phyloP scores from a whole-genome alignment of 2,113 vertebrate species.

The Myiozetetes cayanensis region DNA sequence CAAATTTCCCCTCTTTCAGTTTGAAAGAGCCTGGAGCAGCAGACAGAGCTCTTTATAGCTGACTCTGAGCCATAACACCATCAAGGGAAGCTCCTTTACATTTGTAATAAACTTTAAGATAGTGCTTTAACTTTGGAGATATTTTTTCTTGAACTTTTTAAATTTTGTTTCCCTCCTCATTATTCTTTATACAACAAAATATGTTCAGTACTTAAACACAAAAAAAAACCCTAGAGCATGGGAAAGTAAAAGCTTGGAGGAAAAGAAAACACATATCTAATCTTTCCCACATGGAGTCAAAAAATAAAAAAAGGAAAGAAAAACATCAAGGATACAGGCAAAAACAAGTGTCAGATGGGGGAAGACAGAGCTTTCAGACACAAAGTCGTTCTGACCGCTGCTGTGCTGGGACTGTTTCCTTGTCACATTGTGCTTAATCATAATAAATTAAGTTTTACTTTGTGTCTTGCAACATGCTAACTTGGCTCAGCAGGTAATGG shows the following conservation, averaged over 20 bases:
- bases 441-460: conserved; percentile 58
- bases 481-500: conserved; percentile 49
- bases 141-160: not conserved
- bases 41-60: not conserved
- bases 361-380: not conserved
- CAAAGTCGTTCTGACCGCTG: conserved; percentile 1
- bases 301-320: not conserved
- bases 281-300: not conserved
- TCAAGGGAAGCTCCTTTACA: not conserved
- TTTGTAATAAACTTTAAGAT: not conserved
- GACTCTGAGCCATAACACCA: not conserved
- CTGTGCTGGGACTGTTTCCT: conserved; percentile 11
- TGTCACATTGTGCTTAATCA: conserved; percentile 39
- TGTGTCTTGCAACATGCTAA: conserved; percentile 33
- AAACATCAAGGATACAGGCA: not conserved
- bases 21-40: not conserved
- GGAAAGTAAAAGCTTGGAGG: not conserved
- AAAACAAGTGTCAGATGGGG: not conserved
- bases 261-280: not conserved
- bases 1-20: not conserved
- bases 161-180: not conserved
- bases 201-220: not conserved
- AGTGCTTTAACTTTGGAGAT: not conserved
- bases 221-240: not conserved
- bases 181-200: not conserved